Base-by-base conservation (phyloP, 2,888 invertebrate genomes). In the Mycalesis mineus region DNA sequence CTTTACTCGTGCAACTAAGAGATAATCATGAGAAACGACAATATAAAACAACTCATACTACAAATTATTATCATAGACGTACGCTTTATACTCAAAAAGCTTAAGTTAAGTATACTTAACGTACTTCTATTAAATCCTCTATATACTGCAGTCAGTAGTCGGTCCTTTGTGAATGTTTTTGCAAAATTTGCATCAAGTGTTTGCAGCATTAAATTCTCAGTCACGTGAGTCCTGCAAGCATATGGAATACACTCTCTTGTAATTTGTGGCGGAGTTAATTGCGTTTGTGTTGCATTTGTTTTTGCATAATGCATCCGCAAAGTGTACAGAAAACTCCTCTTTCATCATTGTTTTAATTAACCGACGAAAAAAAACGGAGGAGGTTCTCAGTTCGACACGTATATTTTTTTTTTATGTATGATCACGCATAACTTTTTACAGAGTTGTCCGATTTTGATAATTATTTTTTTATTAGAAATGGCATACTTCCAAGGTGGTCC, bases 131-230 rank as follows among this genome's bases (percentile, higher is more conserved):
- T 52, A 52, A 52, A 52, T 42, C 31, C 31, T 17, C 31, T 52
- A 42, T 29, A 29, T 39, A 52, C 52, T 52, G 41, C 33, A 33
- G 52, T 50, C n/a, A 17, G 31, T 33, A 52, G 42, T 50, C 37
- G 14, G 50, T 42, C 33, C 52, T 52, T 42, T 52, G 52, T 52
- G 52, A 33, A 71, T 72, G 72, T 77, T 79, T 75, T 72, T 67
- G 64, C 62, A 72, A 56, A 72, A 80, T 78, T 77, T 77, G 72
- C 75, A 74, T 75, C 67, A 67, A 66, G 73, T 72, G 73, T 75
- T 77, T 61, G 58, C 47, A 67, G 68, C 71, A 73, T 71, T 72
- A 77, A 73, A 68, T 68, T 74, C 67, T 62, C 60, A 58, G 61
- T 68, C 65, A 65, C 61, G 54, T 51, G 69, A 68, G 63, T 61